Evolutionary conservation across 2,113 vertebrate species (phyloP).

Genomic region (Rynchops niger): DNA sequence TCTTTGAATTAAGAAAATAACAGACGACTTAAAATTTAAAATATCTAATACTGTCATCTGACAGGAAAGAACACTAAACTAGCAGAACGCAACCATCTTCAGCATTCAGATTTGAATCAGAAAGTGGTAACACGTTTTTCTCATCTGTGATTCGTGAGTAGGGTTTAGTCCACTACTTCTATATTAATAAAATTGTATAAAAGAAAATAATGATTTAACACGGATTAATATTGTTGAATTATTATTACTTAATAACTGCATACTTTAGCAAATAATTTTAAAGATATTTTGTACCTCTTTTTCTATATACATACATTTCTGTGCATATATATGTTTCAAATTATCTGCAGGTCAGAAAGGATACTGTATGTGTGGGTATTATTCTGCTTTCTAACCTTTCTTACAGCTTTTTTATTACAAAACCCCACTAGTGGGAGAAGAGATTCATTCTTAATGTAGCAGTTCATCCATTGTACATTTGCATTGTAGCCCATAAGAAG

Average conservation of each 20-base stretch:
- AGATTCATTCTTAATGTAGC: neutral
- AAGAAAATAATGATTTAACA: neutral
- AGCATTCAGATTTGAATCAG: neutral
- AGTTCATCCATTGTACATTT: neutral
- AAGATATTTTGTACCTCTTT: neutral
- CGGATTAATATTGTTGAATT: neutral
- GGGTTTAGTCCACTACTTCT: neutral
- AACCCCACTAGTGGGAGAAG: neutral
- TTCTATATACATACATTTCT: neutral
- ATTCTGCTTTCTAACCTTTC: neutral
- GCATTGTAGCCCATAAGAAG: neutral
- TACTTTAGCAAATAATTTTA: neutral
- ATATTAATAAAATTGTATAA: neutral
- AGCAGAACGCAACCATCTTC: neutral
- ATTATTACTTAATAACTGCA: neutral
- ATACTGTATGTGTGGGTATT: accelerated
- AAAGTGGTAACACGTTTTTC: neutral
- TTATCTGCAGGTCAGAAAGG: neutral
- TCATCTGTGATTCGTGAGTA: neutral
- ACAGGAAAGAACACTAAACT: neutral
- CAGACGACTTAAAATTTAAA: neutral
- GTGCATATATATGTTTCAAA: neutral
- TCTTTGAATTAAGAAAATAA: neutral
- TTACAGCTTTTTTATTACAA: neutral
- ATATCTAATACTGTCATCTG: neutral